phyloP scores from a whole-genome alignment of 2,888 invertebrate genomes.

The Andrena minutula region DNA sequence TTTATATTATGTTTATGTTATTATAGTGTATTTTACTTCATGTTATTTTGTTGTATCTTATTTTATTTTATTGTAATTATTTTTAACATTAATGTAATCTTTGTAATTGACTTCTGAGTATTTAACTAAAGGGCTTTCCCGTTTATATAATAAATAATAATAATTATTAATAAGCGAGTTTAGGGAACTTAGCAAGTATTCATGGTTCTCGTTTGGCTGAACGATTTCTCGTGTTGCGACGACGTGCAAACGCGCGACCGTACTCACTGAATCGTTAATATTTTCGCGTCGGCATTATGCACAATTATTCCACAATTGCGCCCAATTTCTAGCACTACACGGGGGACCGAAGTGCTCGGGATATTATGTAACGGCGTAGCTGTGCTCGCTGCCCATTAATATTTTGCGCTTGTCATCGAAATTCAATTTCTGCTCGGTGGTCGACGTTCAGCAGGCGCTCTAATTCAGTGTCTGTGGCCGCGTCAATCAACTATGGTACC shows the following conservation, averaged over 20 bases:
- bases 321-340: slow-evolving; percentile 61
- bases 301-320: slow-evolving; percentile 72
- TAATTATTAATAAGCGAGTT: neutral
- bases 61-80: no score
- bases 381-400: slow-evolving; percentile 67
- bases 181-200: slow-evolving; percentile 19
- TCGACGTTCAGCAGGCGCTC: slow-evolving; percentile 62
- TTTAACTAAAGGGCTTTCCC: no score
- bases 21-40: no score
- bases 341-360: slow-evolving; percentile 35
- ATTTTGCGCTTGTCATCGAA: slow-evolving; percentile 75
- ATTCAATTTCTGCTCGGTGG: slow-evolving; percentile 72
- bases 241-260: slow-evolving; percentile 31
- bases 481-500: slow-evolving; percentile 71
- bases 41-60: no score
- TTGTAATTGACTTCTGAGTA: no score
- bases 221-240: slow-evolving; percentile 36
- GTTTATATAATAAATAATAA: no score
- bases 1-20: no score
- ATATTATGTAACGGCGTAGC: slow-evolving; percentile 56
- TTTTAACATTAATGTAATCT: no score
- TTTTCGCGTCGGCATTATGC: slow-evolving; percentile 64
- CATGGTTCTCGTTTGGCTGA: slow-evolving; percentile 28
- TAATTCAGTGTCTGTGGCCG: slow-evolving; percentile 74
- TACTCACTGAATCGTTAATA: slow-evolving; percentile 67